Percentiles rank a stretch among this genome's conserved stretches.
phyloP scores from a whole-genome alignment of 2,797 vertebrate genomes.

The Notamacropus eugenii region DNA sequence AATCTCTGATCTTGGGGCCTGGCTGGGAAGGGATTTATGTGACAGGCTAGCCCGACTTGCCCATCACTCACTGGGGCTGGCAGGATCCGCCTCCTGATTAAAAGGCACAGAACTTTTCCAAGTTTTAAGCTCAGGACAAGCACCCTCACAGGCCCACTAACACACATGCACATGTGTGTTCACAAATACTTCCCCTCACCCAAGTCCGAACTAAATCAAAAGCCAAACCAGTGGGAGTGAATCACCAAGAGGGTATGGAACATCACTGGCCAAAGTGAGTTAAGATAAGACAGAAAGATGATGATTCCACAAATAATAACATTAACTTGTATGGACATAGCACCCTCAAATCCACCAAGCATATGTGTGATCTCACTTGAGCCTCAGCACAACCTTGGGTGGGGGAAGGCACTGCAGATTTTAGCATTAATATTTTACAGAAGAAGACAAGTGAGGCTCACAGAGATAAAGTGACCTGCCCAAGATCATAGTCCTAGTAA shows the following conservation, averaged over 20 bases:
- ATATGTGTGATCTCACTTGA: not conserved
- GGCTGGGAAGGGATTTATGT: not conserved
- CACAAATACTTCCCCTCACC: not conserved
- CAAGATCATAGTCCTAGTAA: not conserved
- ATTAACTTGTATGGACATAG: not conserved
- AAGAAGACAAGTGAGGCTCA: not conserved
- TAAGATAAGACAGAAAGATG: constrained; percentile 4
- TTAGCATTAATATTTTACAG: not conserved
- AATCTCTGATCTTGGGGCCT: constrained; percentile 41
- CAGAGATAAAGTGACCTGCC: not conserved
- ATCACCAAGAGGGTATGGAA: not conserved
- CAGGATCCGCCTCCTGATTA: not conserved
- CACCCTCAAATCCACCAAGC: not conserved
- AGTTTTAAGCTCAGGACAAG: not conserved
- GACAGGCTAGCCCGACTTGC: constrained; percentile 23
- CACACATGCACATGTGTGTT: not conserved
- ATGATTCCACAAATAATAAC: not conserved
- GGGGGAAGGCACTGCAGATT: not conserved
- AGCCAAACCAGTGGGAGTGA: not conserved
- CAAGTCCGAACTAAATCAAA: not conserved
- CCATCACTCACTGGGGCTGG: constrained; percentile 12
- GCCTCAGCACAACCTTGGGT: no score
- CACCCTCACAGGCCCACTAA: not conserved
- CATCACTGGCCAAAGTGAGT: not conserved
- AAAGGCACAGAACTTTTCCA: not conserved